Base-by-base conservation (phyloP, 1,140 invertebrate species). In the Trigoniulus corallinus region DNA sequence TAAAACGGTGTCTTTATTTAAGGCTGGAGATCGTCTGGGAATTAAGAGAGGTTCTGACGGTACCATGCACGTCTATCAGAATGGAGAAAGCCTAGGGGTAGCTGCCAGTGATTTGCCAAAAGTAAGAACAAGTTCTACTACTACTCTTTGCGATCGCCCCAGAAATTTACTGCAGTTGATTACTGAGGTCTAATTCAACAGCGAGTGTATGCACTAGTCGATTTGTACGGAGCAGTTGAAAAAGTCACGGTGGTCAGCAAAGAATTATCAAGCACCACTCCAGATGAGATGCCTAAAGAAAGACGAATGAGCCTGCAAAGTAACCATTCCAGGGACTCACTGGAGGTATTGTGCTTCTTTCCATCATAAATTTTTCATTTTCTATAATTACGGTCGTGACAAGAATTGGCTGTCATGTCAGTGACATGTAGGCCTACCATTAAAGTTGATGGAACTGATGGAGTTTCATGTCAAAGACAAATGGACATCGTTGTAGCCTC, bases 41-140 rank as follows among this genome's bases (percentile, higher is more conserved):
- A 59, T 78, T 2, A 68, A 70, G 53, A 57, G 69, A 24, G 63
- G 62, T 48, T 53, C 58, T 4, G 75, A 77, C 59, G 68, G 68
- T 18, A 66, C 66, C 2, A 64, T 78, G 54, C 71, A 70, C 54
- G 59, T 78, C 23, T 73, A 75, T 51, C 68, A 91, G 1, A 88
- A 92, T 65, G 82, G 83, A 0, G 81, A 85, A 65, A 84, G 89
- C 59, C 74, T 87, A 62, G 81, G 83, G n/a, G 72, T 82, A n/a
- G 80, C 81, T 22, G 81, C 81, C 21, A 70, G 72, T n/a, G 78
- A 82, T 61, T 70, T 86, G 53, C 80, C 82, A 21, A 81, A 80
- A 63, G 79, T 80, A 61, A 59, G 54, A 53, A 25, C 34, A 43
- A 24, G 52, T 51, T 56, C 46, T 22, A 48, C 22, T 27, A 7